Evolutionary conservation across 2,113 vertebrate species (phyloP), one percentile per base, ranked within the genome.

Genomic region (Mormyrus lacerda): DNA sequence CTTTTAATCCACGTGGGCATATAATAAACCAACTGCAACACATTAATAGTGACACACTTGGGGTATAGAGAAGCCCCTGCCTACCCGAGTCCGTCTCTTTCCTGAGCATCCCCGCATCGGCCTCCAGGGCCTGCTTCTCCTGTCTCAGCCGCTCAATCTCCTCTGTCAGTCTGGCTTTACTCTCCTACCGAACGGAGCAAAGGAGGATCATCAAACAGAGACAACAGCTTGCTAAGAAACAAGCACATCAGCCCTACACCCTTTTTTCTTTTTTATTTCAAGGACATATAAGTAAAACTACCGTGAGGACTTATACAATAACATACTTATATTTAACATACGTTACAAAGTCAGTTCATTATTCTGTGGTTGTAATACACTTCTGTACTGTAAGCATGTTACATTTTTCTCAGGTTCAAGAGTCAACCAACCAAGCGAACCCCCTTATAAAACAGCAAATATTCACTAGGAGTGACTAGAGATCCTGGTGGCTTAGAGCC

Each of bases 111-210:
- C 96, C 95, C 90, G 98, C 92, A 87, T 99, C 97, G 10, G 97
- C 95, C 87, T 97, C 95, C 89, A 98, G 94, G 89, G 95, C 95
- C 93, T 97, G 97, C 73, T 97, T 99, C 55, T 98, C 97, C 91
- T 98, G 97, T 90, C 96, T 97, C 83, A 97, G 93, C 88, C 90
- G 93, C 91, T 90, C 95, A 89, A 95, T 92, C 7, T 99, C 97
- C 92, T 96, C 97, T 31, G 93, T 93, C 50, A 97, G 95, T 90
- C 91, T 94, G 15, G 85, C 92, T 92, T 97, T 97, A 89, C 94
- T 96, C 91, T 94, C 97, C 98, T 99, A 92, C 76, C 91, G 21
- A 90, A 35, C 90, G 4, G 91, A 55, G 92, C 73, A 90, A 24
- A 85, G 21, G 11, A 31, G 85, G 50, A 86, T 31, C 82, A 27